Evolutionary conservation across 2,113 vertebrate species (phyloP), one percentile per base, ranked within the genome.

Genomic region (Paracanthobrama guichenoti): DNA sequence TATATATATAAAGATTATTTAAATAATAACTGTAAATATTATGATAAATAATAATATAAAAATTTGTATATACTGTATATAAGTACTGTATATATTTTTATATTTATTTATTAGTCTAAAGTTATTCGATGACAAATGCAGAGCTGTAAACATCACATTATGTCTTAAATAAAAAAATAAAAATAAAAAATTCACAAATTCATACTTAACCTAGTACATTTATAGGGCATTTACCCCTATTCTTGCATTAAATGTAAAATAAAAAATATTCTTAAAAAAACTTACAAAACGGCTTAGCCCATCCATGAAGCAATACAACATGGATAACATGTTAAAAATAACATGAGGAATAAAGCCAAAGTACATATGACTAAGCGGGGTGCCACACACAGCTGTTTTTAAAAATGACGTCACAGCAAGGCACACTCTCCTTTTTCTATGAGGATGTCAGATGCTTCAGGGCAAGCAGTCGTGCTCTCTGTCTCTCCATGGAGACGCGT

Each of bases 401-500:
- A 7, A 18, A 76, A 20, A 39, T 42, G 46, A 78, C 50, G 69
- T 13, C 59, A 82, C 42, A 35, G 12, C 48, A 42, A 42, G 42
- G 11, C 53, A 60, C 31, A 8, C 48, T 75, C 55, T 20, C 20
- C 39, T 67, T 53, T n/a, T 62, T 67, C 31, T 67, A 16, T 55
- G 22, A 39, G 9, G 20, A 24, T 78, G 14, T 22, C 72, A 74
- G 44, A 35, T 53, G 79, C 66, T 28, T 72, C 26, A 66, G 66
- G 59, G n/a, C 44, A 71, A 35, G 55, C 48, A 11, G 35, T n/a
- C 66, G 13, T 24, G 26, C 53, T 60, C 64, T 78, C 16, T 69
- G 18, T 66, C 59, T 81, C 59, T 81, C 73, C 73, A 62, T 82
- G 42, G 42, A 82, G 85, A 79, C 4, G 7, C 28, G 20, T 42